Conservation (phyloP, 2,113 vertebrate species). For the Oncorhynchus nerka region DNA sequence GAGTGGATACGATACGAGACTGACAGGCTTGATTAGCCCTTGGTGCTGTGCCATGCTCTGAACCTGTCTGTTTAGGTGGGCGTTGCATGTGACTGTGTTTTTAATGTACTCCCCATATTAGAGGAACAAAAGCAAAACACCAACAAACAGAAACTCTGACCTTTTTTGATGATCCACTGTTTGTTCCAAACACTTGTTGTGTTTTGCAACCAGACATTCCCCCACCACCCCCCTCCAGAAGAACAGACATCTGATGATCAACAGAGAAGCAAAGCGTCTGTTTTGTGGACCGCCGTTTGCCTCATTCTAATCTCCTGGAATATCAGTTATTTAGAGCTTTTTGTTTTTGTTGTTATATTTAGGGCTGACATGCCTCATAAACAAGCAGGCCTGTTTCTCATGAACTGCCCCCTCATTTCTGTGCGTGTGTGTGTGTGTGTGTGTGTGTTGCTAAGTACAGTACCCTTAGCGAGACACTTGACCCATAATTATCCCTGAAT, state of each 20-base stretch:
- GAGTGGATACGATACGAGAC: too few relatives aligned
- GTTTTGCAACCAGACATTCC: conserved; percentile 70
- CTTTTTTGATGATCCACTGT: conserved; percentile 68
- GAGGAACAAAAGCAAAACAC: conserved; percentile 47
- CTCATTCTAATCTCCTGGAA: conserved; percentile 57
- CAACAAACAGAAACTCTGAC: conserved; percentile 74
- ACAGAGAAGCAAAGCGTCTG: conserved; percentile 52
- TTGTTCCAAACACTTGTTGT: conserved; percentile 76
- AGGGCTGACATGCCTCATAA: conserved; percentile 54
- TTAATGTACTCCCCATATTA: conserved; percentile 69
- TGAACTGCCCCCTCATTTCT: conserved; percentile 6
- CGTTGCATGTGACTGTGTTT: conserved; percentile 62
- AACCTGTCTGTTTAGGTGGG: conserved; percentile 63
- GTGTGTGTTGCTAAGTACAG: conserved; percentile 4
- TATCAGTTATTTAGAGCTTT: conserved; percentile 50
- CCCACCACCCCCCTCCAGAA: conserved; percentile 31
- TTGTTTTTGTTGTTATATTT: conserved; percentile 35
- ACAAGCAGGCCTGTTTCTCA: conserved; percentile 50
- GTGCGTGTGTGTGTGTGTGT: neutral
- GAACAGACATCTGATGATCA: conserved; percentile 62
- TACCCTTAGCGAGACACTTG: conserved; percentile 36
- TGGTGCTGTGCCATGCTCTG: conserved; percentile 46
- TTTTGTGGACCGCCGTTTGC: conserved; percentile 1
- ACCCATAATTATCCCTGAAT: conserved; percentile 49
- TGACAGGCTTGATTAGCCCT: conserved; percentile 50